A percentile compares a stretch with the other conserved stretches of the same genome.
phyloP scores from a whole-genome alignment of 2,888 invertebrate genomes.

The Priocnemis perturbator region DNA sequence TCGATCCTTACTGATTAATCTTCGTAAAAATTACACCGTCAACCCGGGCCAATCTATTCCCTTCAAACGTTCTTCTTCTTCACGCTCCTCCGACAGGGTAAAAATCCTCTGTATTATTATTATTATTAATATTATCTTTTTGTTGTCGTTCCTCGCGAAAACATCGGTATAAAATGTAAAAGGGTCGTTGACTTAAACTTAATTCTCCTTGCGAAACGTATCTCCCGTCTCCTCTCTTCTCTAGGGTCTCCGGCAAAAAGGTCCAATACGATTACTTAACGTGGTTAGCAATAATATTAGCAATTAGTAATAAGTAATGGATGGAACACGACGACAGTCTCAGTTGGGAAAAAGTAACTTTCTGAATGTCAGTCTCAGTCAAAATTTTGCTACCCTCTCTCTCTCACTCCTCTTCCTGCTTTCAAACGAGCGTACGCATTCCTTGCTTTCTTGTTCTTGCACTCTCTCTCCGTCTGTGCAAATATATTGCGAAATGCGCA shows the following conservation, averaged over 20 bases:
- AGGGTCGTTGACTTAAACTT: conserved; percentile 55
- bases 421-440: not conserved
- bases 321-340: conserved; percentile 68
- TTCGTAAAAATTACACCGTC: conserved; percentile 33
- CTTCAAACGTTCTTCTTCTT: not conserved
- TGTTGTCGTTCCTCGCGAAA: conserved; percentile 21
- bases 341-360: conserved; percentile 59
- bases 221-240: too few species aligned
- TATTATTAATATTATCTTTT: conserved; percentile 1
- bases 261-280: conserved; percentile 8
- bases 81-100: conserved; percentile 2
- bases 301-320: conserved; percentile 62
- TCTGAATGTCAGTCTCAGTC: conserved; percentile 63
- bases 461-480: conserved; percentile 9
- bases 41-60: conserved; percentile 7
- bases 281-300: conserved; percentile 42
- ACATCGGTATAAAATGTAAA: conserved; percentile 57
- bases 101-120: conserved; percentile 11
- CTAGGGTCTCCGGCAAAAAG: conserved; percentile 12
- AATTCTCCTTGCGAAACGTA: conserved; percentile 20
- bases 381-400: conserved; percentile 19
- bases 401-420: conserved; percentile 11
- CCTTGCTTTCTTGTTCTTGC: not conserved
- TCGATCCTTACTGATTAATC: conserved; percentile 16
- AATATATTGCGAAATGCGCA: not conserved